A percentile compares a stretch with the other conserved stretches of the same genome.
Evolutionary conservation across 2,113 vertebrate species (phyloP).

Genomic region (Theropithecus gelada): DNA sequence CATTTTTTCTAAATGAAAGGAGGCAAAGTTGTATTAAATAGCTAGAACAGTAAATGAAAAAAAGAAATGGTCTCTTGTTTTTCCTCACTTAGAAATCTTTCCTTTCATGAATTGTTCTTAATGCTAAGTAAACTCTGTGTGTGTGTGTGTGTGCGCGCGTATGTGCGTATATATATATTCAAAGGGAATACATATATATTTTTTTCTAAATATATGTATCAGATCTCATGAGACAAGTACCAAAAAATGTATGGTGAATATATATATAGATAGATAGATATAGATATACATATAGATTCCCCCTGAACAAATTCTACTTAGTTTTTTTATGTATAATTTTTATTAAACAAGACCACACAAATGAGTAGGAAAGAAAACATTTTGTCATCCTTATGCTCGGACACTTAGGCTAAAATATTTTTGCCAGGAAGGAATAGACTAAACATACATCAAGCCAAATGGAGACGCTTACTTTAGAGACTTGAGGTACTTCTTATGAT

Average conservation of each 20-base stretch:
- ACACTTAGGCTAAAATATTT: conserved; percentile 80
- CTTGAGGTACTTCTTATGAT: conserved; percentile 79
- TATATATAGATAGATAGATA: too few relatives aligned
- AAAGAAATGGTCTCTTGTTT: conserved; percentile 16
- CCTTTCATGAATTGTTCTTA: conserved; percentile 72
- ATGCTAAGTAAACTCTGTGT: conserved; percentile 66
- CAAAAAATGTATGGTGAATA: too few relatives aligned
- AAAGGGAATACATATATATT: conserved; percentile 57
- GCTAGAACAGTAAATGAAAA: background rate
- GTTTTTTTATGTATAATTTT: conserved; percentile 57
- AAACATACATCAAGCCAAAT: conserved; percentile 86
- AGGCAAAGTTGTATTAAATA: background rate
- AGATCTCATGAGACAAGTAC: too few relatives aligned
- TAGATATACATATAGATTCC: conserved; percentile 13
- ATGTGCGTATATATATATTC: background rate
- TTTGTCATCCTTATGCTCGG: conserved; percentile 83
- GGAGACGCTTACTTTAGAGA: conserved; percentile 80
- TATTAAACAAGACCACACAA: conserved; percentile 84
- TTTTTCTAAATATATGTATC: background rate
- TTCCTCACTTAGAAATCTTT: conserved; percentile 56
- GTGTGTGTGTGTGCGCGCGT: too few relatives aligned
- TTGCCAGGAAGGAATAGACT: conserved; percentile 87
- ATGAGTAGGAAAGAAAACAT: conserved; percentile 86
- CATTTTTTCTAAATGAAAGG: conserved; percentile 14
- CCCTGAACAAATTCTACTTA: conserved; percentile 78